phyloP scores from a whole-genome alignment of 2,113 vertebrate genomes.

The Pteruthius melanotis region DNA sequence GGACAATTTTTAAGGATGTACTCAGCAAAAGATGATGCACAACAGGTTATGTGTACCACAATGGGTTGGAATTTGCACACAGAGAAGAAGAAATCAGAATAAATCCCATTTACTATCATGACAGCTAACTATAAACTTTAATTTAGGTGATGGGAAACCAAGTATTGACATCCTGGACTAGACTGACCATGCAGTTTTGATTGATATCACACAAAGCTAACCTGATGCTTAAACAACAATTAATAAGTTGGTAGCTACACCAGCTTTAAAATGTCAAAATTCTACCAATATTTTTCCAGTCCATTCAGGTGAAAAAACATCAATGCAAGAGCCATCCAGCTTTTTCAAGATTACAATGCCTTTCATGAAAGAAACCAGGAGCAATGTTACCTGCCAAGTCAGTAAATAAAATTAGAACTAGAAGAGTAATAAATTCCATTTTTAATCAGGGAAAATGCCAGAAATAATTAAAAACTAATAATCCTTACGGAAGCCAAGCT shows the following conservation, averaged over 20 bases:
- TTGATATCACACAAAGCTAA: not conserved
- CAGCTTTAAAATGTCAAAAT: not conserved
- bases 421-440: not conserved
- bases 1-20: not conserved
- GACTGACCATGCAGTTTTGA: not conserved
- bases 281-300: not conserved
- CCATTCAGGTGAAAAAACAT: not conserved
- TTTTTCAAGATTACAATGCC: not conserved
- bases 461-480: slow-evolving; percentile 23
- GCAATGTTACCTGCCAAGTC: not conserved
- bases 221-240: not conserved
- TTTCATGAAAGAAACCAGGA: not conserved
- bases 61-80: not conserved
- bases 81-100: not conserved
- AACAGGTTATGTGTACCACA: not conserved
- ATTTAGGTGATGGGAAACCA: not conserved
- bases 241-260: not conserved
- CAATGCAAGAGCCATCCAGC: not conserved
- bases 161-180: not conserved
- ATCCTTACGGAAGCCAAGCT: not conserved
- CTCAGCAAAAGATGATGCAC: not conserved
- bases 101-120: not conserved
- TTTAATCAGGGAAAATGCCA: slow-evolving; percentile 1
- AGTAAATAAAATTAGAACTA: not conserved
- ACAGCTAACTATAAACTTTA: not conserved